These are phyloP conservation scores for Mythimna ferrago DNA, from an alignment of 2,888 invertebrate genomes.

Conservation along the genomic window DNA sequence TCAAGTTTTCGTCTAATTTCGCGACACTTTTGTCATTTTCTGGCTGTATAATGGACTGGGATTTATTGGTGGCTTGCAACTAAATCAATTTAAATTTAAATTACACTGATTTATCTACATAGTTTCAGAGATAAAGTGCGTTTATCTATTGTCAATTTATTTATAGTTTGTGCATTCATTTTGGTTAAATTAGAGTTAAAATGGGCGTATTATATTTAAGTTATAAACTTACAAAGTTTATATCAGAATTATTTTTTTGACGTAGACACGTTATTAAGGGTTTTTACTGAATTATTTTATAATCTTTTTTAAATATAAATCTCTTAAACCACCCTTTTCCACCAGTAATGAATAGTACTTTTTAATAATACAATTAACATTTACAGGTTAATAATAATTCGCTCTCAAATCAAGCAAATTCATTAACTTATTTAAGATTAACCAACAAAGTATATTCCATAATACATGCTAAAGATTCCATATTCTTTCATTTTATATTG, in stretches of 20 bases:
- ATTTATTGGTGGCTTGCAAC: slow-evolving; percentile 41
- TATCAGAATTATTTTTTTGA: slow-evolving; percentile 1
- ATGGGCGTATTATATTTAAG: slow-evolving; percentile 14
- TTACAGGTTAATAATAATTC: neutral
- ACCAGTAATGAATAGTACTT: too few relatives aligned
- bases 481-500: too few relatives aligned
- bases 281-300: neutral
- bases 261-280: neutral
- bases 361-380: too few relatives aligned
- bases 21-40: slow-evolving; percentile 50
- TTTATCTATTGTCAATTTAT: slow-evolving; percentile 50
- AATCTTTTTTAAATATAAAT: neutral
- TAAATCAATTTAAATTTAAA: slow-evolving; percentile 61
- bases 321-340: too few relatives aligned
- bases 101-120: slow-evolving; percentile 48
- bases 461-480: too few relatives aligned
- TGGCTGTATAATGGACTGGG: slow-evolving; percentile 39
- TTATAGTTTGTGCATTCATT: slow-evolving; percentile 25
- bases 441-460: too few relatives aligned
- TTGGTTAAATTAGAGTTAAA: slow-evolving; percentile 21
- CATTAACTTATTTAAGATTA: too few relatives aligned
- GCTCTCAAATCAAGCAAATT: neutral
- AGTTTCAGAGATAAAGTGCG: slow-evolving; percentile 44
- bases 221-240: slow-evolving; percentile 7
- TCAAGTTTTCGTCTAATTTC: slow-evolving; percentile 61